A percentile compares a stretch with the other conserved stretches of the same genome.
These are phyloP conservation scores for Crotophaga sulcirostris DNA, from an alignment of 2,113 vertebrate species.

Conservation along the genomic window DNA sequence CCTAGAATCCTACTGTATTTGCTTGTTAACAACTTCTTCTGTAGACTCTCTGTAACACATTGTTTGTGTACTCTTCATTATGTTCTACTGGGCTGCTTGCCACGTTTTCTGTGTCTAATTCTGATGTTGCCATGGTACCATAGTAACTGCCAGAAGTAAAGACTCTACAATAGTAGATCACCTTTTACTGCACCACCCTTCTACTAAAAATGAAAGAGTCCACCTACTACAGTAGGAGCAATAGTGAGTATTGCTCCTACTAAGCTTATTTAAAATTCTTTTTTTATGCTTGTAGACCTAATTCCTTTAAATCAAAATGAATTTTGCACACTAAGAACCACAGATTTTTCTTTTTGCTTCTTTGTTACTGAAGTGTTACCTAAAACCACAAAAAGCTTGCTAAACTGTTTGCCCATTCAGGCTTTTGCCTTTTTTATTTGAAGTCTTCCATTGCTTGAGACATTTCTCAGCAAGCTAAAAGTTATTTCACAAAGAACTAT, in stretches of 20 bases:
- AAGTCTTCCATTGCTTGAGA: not conserved
- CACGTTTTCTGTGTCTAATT: constrained; percentile 48
- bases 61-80: not conserved
- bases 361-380: not conserved
- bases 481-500: not conserved
- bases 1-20: not conserved
- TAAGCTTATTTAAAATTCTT: not conserved
- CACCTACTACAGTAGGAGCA: not conserved
- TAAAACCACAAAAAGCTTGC: not conserved
- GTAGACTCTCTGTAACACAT: not conserved
- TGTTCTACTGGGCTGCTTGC: not conserved
- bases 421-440: not conserved
- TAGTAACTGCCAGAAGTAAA: constrained; percentile 7
- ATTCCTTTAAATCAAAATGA: not conserved
- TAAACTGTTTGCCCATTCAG: not conserved
- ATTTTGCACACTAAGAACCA: not conserved
- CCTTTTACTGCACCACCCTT: not conserved
- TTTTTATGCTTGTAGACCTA: not conserved
- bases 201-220: not conserved
- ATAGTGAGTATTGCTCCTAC: not conserved
- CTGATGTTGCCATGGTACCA: constrained; percentile 58
- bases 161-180: not conserved
- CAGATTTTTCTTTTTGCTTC: not conserved
- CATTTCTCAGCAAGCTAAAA: not conserved
- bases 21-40: not conserved